Evolutionary conservation across 2,888 invertebrate genomes (phyloP), one percentile per base, ranked within the genome.

Genomic region (Xanthia togata): DNA sequence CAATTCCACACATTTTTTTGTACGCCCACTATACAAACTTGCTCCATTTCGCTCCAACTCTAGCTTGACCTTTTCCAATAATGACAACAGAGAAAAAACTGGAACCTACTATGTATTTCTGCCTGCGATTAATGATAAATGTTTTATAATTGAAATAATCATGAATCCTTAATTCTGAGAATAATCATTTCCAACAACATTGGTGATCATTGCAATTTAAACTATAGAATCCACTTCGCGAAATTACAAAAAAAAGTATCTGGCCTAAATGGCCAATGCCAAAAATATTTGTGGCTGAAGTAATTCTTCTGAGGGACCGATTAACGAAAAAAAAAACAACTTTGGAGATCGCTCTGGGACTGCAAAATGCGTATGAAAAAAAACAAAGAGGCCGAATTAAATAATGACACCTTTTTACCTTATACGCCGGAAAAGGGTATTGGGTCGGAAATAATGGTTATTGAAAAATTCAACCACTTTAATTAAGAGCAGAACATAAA

Each of bases 41-140:
- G 91, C 88, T 90, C 88, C 86, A 91, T 87, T 91, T 88, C 78
- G 78, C 57, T 79, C 79, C 85, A 82, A 88, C 81, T 88, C 88
- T 89, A 91, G 88, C 70, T 81, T 88, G 90, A 91, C 91, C 90
- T 90, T 91, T 89, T 87, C 75, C 76, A 73, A 82, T 86, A 87
- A 77, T 79, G 81, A 86, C 78, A 82, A 78, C 71, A 81, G 67
- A 70, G 79, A 84, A 83, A 79, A 88, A 88, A 83, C 87, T 87
- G 79, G 86, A 81, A 73, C n/a, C 31, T 20, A 83, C 70, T 75
- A 41, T 20, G 0, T 82, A 70, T 82, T 62, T 70, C 14, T 69
- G 59, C 20, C 73, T 50, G 38, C 53, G 65, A 78, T 76, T 73
- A 83, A 63, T 81, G 71, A 73, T 73, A 70, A 74, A 80, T 79